Evolutionary conservation across 2,888 invertebrate species (phyloP), one percentile per base, ranked within the genome.

Genomic region (Oligia fasciuncula): DNA sequence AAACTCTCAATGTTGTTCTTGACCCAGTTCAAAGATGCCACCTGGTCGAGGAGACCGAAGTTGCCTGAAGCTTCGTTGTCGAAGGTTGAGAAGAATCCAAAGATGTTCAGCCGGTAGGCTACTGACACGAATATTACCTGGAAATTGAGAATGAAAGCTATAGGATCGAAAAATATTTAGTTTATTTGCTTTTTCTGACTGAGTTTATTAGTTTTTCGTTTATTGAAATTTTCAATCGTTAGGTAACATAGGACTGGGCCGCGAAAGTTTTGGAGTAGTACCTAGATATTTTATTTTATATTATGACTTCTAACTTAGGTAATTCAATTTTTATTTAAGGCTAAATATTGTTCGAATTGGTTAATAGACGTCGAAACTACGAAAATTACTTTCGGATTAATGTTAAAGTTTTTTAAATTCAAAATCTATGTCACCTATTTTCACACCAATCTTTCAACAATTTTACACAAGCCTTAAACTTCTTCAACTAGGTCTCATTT

Each of bases 1-100:
- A 98, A 98, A 65, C 96, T 94, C 79, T 97, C 97, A 23, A 98
- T 98, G 91, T 98, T 98, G 85, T 97, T 97, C 89, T 98, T 98
- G 0, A 98, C 97, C 98, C 98, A 98, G 88, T 97, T 97, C 77
- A 98, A 94, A 0, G 98, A 98, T 0, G 98, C 98, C 49, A 98
- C 97, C 95, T 98, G 98, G 91, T 98, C 98, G 95, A 98, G 97
- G 84, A 98, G 95, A 0, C 98, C 98, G 87, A 97, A 98, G 93
- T 98, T 98, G 2, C 98, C 98, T 0, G 98, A 97, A 9, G 98
- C 98, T 93, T 98, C 98, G 11, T 97, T 97, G 91, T 98, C 98
- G 89, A 98, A 97, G 11, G 98, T 98, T 29, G 98, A 98, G 91
- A 98, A 98, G 92, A 98, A 98, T n/a, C 98, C 98, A 88, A 98